phyloP scores from a whole-genome alignment of 2,797 vertebrate genomes.

The Megalops cyprinoides region DNA sequence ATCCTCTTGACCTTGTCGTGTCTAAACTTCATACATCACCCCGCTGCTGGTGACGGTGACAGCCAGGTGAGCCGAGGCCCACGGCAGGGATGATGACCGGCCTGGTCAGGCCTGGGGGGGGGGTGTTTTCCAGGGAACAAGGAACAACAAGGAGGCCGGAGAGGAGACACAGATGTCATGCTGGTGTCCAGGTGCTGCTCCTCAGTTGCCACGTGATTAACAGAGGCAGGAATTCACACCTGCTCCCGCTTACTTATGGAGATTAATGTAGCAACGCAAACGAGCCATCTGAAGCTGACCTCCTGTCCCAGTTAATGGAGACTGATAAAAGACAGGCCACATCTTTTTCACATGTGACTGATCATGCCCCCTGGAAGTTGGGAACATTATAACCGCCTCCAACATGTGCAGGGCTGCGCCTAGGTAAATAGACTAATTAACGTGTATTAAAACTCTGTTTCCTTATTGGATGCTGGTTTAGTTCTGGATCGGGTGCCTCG shows the following conservation, averaged over 20 bases:
- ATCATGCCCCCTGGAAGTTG: constrained; percentile 61
- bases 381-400: constrained; percentile 60
- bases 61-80: constrained; percentile 11
- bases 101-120: constrained; percentile 7
- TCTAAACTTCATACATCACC: constrained; percentile 21
- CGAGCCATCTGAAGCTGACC: constrained; percentile 53
- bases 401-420: constrained; percentile 59
- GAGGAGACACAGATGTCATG: constrained; percentile 48
- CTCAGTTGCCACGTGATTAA: constrained; percentile 77
- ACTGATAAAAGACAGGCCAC: constrained; percentile 82
- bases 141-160: background rate
- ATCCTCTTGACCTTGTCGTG: background rate
- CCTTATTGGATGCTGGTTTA: background rate
- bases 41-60: background rate
- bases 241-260: constrained; percentile 78
- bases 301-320: constrained; percentile 74
- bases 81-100: too few relatives aligned
- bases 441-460: constrained; percentile 37
- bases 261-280: constrained; percentile 75
- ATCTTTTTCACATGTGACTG: constrained; percentile 63
- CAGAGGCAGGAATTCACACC: constrained; percentile 78
- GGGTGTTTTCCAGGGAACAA: background rate
- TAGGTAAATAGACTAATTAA: constrained; percentile 57
- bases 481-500: background rate
- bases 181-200: constrained; percentile 73